Percentiles rank a stretch among this genome's conserved stretches.
These are phyloP conservation scores for Seladonia tumulorum DNA, from an alignment of 2,888 invertebrate genomes.

Conservation along the genomic window DNA sequence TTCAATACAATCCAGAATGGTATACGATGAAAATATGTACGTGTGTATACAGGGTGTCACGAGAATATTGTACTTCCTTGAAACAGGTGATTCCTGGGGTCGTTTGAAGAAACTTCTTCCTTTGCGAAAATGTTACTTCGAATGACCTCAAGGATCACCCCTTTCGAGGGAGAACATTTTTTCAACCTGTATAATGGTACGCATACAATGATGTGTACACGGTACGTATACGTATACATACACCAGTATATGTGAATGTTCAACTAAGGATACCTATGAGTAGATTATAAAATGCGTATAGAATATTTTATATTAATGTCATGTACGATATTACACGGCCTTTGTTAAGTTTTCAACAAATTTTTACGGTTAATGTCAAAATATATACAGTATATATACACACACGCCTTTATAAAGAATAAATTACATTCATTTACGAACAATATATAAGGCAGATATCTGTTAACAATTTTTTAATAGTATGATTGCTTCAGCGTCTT, in stretches of 20 bases:
- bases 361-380: constrained; percentile 65
- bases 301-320: constrained; percentile 59
- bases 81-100: not conserved
- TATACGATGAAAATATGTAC: not conserved
- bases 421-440: constrained; percentile 58
- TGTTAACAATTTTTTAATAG: not conserved
- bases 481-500: not conserved
- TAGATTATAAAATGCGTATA: constrained; percentile 60
- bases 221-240: constrained; percentile 35
- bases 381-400: constrained; percentile 43
- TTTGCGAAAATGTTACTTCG: too few relatives aligned
- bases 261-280: constrained; percentile 44
- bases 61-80: not conserved
- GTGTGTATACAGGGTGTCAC: not conserved
- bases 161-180: not conserved
- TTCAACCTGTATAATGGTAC: constrained; percentile 17
- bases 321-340: constrained; percentile 61
- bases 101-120: too few relatives aligned
- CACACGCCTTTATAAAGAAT: constrained; percentile 53
- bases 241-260: constrained; percentile 46
- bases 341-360: constrained; percentile 66
- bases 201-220: constrained; percentile 20
- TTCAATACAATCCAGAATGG: constrained; percentile 34
- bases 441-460: constrained; percentile 32
- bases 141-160: not conserved